These are phyloP conservation scores for Leucania comma DNA, from an alignment of 2,888 invertebrate genomes.

Conservation along the genomic window DNA sequence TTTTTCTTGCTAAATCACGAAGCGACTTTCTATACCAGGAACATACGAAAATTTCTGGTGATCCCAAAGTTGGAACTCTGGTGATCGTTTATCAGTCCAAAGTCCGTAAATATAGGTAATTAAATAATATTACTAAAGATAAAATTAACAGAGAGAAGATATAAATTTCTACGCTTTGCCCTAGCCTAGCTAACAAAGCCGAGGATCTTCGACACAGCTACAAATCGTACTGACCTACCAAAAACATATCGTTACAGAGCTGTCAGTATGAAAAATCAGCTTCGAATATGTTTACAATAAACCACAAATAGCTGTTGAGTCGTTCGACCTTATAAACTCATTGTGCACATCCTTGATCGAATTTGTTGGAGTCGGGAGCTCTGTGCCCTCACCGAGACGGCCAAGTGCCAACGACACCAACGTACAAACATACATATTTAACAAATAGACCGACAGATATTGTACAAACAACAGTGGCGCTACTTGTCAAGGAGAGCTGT, in stretches of 20 bases:
- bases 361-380: slow-evolving; percentile 71
- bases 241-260: not conserved
- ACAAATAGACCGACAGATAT: slow-evolving; percentile 2
- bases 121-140: too few relatives aligned
- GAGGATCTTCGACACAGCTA: not conserved
- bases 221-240: not conserved
- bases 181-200: too few relatives aligned
- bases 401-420: slow-evolving; percentile 62
- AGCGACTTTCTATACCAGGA: too few relatives aligned
- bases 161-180: not conserved
- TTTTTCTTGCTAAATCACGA: too few relatives aligned
- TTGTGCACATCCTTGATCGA: slow-evolving; percentile 79
- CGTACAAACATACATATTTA: slow-evolving; percentile 23
- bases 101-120: too few relatives aligned
- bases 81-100: not conserved
- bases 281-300: slow-evolving; percentile 52
- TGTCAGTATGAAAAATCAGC: slow-evolving; percentile 35
- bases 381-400: slow-evolving; percentile 62
- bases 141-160: not conserved
- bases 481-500: not conserved
- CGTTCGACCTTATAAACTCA: slow-evolving; percentile 78
- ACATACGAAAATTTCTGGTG: too few relatives aligned
- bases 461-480: not conserved
- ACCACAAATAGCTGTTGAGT: slow-evolving; percentile 58
- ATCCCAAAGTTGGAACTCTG: too few relatives aligned